Conservation (phyloP, 2,888 invertebrate genomes). For the Uloborus plumipes region DNA sequence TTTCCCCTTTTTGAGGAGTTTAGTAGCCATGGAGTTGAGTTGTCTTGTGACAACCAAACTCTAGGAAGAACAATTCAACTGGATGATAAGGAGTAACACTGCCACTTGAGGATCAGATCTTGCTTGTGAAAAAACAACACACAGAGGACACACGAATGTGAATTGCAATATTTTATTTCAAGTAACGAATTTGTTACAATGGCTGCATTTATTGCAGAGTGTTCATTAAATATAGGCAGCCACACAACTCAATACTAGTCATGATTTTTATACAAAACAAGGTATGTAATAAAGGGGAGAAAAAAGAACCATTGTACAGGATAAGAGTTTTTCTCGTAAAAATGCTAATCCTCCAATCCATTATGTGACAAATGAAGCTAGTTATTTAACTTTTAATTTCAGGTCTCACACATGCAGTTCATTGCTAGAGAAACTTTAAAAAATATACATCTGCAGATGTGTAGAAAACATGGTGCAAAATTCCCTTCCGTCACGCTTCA, state of each 20-base stretch:
- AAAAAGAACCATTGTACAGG: too few species aligned
- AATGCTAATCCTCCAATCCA: too few species aligned
- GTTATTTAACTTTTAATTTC: too few species aligned
- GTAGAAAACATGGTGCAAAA: conserved; percentile 44
- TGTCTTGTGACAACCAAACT: too few species aligned
- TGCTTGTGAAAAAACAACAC: too few species aligned
- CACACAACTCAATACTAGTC: conserved; percentile 52
- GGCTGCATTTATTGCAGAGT: conserved; percentile 62
- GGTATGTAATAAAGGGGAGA: conserved; percentile 1
- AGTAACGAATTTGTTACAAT: conserved; percentile 59
- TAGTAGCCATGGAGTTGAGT: too few species aligned
- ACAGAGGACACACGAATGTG: conserved; percentile 13
- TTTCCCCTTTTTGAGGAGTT: too few species aligned
- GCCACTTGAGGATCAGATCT: too few species aligned
- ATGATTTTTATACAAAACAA: conserved; percentile 57
- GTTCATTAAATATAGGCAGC: conserved; percentile 41
- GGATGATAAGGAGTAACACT: too few species aligned
- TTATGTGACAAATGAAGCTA: too few species aligned
- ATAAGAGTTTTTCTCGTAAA: background rate
- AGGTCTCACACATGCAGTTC: too few species aligned
- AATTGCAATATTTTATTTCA: conserved; percentile 64
- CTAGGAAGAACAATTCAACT: too few species aligned
- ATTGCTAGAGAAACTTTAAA: background rate
- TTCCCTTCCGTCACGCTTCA: background rate
- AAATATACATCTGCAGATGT: conserved; percentile 32